Conservation (phyloP, 2,888 invertebrate genomes). For the Lissonota sp. region DNA sequence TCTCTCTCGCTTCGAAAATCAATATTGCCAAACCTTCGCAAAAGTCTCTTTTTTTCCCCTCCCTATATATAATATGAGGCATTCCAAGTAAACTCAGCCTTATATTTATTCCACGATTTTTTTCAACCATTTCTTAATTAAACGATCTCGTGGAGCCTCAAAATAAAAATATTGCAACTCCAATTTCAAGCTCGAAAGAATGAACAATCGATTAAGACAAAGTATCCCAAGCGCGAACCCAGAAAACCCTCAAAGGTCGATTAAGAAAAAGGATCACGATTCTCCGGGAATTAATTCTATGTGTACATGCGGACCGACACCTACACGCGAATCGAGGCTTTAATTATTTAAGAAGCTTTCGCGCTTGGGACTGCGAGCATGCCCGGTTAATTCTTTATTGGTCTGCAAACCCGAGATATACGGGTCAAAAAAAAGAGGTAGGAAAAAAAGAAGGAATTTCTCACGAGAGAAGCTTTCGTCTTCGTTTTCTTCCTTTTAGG, state of each 20-base stretch:
- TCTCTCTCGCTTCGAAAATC: conserved; percentile 37
- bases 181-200: too few relatives aligned
- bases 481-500: conserved; percentile 13
- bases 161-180: too few relatives aligned
- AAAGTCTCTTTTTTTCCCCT: conserved; percentile 15
- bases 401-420: conserved; percentile 27
- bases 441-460: not conserved
- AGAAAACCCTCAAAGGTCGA: too few relatives aligned
- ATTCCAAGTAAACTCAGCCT: too few relatives aligned
- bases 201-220: too few relatives aligned
- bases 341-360: conserved; percentile 45
- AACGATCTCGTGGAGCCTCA: too few relatives aligned
- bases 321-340: conserved; percentile 16
- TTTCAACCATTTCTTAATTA: too few relatives aligned
- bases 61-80: conserved; percentile 7
- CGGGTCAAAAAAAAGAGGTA: not conserved
- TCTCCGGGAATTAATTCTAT: not conserved
- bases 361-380: not conserved
- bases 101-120: too few relatives aligned
- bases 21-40: conserved; percentile 54
- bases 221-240: too few relatives aligned
- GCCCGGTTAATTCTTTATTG: conserved; percentile 33
- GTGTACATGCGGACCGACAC: conserved; percentile 4
- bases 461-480: conserved; percentile 3
- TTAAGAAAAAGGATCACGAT: not conserved